phyloP scores from a whole-genome alignment of 2,113 vertebrate genomes.

The Megaptera novaeangliae region DNA sequence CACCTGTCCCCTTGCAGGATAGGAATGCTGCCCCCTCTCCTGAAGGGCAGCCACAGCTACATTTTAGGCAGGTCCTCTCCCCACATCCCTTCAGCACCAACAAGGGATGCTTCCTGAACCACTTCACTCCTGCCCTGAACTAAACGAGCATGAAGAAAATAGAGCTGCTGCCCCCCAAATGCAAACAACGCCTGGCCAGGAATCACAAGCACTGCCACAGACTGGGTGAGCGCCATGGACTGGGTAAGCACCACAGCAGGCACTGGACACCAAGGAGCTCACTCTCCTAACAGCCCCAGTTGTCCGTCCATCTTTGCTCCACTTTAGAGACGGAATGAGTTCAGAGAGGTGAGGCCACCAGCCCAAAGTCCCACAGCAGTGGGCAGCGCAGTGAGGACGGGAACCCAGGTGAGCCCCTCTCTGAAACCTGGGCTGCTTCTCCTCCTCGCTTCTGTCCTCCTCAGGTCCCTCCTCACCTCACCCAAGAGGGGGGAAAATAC shows the following conservation, averaged over 20 bases:
- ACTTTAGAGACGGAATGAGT: not conserved
- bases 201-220: accelerated
- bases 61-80: not conserved
- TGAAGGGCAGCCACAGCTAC: not conserved
- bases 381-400: not conserved
- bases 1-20: not conserved
- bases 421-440: not conserved
- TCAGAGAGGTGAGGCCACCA: not conserved
- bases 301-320: accelerated
- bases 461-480: not conserved
- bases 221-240: accelerated
- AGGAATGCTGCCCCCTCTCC: too few species aligned
- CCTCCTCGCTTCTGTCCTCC: not conserved
- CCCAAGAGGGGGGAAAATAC: not conserved
- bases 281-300: not conserved
- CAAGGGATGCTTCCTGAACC: not conserved
- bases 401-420: not conserved
- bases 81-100: not conserved
- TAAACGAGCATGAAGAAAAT: not conserved
- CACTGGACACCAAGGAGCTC: not conserved
- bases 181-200: too few species aligned
- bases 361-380: not conserved
- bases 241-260: accelerated
- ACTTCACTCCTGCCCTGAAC: not conserved
- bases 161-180: not conserved